Percentiles rank a stretch among this genome's conserved stretches.
Conservation (phyloP, 2,113 vertebrate species). For the Pristiophorus japonicus region DNA sequence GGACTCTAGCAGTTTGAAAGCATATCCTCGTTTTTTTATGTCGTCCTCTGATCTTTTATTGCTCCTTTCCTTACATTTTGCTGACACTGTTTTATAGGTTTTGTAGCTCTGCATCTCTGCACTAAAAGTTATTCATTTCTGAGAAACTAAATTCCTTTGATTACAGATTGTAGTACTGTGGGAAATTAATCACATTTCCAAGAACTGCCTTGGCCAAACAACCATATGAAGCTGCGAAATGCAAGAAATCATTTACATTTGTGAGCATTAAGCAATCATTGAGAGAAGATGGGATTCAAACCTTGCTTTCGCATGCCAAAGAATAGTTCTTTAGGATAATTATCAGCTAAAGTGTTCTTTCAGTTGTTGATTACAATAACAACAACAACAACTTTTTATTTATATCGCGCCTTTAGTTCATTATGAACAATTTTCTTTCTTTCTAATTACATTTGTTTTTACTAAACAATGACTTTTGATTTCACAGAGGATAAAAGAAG, state of each 20-base stretch:
- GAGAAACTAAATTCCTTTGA: not conserved
- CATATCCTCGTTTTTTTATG: not conserved
- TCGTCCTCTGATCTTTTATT: not conserved
- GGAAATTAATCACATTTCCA: not conserved
- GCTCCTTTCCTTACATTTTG: not conserved
- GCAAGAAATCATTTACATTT: not conserved
- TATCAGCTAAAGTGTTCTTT: not conserved
- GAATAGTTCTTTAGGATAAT: not conserved
- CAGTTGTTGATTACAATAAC: too few relatives aligned
- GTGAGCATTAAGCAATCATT: not conserved
- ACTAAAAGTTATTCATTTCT: not conserved
- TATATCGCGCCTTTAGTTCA: too few relatives aligned
- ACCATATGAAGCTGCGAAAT: too few relatives aligned
- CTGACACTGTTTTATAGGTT: not conserved
- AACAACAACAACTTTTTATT: too few relatives aligned
- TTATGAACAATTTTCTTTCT: not conserved
- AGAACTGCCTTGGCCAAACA: not conserved
- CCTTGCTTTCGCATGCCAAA: not conserved
- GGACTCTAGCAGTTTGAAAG: too few relatives aligned
- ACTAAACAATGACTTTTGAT: not conserved
- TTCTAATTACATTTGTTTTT: not conserved
- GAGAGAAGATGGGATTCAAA: not conserved
- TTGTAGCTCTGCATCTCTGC: not conserved
- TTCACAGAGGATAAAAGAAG: slow-evolving; percentile 85
- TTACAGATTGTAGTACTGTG: not conserved